Percentiles rank a stretch among this genome's conserved stretches.
Evolutionary conservation across 2,797 vertebrate genomes (phyloP).

Genomic region (Macroramphosus scolopax): DNA sequence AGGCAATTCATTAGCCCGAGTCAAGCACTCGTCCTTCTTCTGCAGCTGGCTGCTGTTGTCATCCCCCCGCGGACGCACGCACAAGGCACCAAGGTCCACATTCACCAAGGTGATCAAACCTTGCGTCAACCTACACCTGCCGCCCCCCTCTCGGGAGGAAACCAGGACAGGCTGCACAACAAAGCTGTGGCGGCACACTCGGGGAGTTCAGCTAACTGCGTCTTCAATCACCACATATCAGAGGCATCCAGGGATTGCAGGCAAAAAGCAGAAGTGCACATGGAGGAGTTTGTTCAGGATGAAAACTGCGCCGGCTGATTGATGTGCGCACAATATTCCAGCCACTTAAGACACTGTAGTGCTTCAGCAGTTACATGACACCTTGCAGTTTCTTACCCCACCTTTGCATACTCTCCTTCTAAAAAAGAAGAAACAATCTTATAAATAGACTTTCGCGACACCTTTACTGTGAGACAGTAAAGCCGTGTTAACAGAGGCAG

Average conservation of each 20-base stretch:
- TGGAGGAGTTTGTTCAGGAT: slow-evolving; percentile 49
- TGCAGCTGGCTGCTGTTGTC: slow-evolving; percentile 55
- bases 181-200: slow-evolving; percentile 56
- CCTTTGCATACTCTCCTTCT: slow-evolving; percentile 21
- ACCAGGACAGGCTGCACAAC: slow-evolving; percentile 66
- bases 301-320: slow-evolving; percentile 30
- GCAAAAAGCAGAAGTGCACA: slow-evolving; percentile 3
- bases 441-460: slow-evolving; percentile 50
- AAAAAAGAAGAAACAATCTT: slow-evolving; percentile 33
- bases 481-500: slow-evolving; percentile 58
- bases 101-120: slow-evolving; percentile 81
- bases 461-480: slow-evolving; percentile 64
- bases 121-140: slow-evolving; percentile 79
- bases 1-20: slow-evolving; percentile 76
- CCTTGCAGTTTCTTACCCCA: slow-evolving; percentile 18
- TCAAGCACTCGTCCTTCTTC: slow-evolving; percentile 67
- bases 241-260: slow-evolving; percentile 35
- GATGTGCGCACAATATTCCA: slow-evolving; percentile 28
- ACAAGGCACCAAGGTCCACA: slow-evolving; percentile 56
- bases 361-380: slow-evolving; percentile 31
- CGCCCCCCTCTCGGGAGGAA: slow-evolving; percentile 67
- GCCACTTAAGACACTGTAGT: slow-evolving; percentile 34
- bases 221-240: slow-evolving; percentile 70
- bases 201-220: slow-evolving; percentile 62
- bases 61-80: slow-evolving; percentile 56